phyloP scores from a whole-genome alignment of 1,140 invertebrate genomes.

The Caenorhabditis brenneri region DNA sequence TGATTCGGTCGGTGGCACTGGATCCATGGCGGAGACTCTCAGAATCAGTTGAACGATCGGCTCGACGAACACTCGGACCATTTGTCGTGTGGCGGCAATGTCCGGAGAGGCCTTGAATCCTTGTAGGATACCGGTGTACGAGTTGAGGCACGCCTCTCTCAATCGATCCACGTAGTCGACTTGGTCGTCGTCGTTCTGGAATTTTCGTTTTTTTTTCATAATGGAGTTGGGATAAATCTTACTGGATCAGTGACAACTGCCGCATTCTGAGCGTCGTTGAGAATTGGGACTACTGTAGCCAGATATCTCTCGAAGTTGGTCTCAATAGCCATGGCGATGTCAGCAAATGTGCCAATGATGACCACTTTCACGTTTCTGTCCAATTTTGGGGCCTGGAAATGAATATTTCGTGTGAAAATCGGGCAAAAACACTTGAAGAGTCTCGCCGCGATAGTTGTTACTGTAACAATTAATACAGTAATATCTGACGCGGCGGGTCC shows the following conservation, averaged over 20 bases:
- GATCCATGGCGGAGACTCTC: constrained; percentile 22
- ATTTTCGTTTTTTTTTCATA: constrained; percentile 13
- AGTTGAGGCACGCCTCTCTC: constrained; percentile 64
- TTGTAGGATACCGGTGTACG: constrained; percentile 68
- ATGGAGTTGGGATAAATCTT: background rate
- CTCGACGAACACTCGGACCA: constrained; percentile 15
- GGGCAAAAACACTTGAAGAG: too few species aligned
- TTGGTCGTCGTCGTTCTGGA: constrained; percentile 68
- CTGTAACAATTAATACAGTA: too few species aligned
- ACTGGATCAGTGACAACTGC: constrained; percentile 64
- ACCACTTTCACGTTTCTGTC: constrained; percentile 64
- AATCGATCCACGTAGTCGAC: constrained; percentile 67
- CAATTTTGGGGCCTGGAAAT: constrained; percentile 33
- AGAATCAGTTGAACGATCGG: constrained; percentile 30
- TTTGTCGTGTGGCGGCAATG: background rate
- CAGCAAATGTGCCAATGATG: constrained; percentile 65
- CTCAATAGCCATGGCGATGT: constrained; percentile 68
- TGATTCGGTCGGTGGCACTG: constrained; percentile 43
- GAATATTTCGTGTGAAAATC: background rate
- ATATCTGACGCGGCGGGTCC: too few species aligned
- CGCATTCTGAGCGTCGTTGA: constrained; percentile 64
- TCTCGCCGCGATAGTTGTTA: too few species aligned
- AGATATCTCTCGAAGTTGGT: constrained; percentile 61
- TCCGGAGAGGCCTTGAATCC: constrained; percentile 37
- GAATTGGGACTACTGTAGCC: constrained; percentile 55